Evolutionary conservation across 2,113 vertebrate genomes (phyloP).

Genomic region (Scophthalmus maximus): DNA sequence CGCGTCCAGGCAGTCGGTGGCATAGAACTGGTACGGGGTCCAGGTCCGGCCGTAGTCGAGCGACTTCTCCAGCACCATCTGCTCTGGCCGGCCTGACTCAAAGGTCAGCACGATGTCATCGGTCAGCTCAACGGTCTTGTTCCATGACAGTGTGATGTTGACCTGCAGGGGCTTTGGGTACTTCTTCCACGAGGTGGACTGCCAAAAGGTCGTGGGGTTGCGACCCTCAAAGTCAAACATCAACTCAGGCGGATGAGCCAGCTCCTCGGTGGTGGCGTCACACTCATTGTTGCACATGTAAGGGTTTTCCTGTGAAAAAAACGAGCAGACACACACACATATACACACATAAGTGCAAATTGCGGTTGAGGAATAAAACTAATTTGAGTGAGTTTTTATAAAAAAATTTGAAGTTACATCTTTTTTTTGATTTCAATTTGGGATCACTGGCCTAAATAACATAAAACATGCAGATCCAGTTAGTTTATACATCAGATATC

Average conservation of each 20-base stretch:
- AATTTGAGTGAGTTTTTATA: no score
- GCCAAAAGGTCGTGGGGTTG: constrained; percentile 97
- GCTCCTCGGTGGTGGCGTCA: constrained; percentile 91
- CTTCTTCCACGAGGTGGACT: constrained; percentile 96
- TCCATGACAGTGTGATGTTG: constrained; percentile 98
- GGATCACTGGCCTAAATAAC: no score
- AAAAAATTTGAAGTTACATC: no score
- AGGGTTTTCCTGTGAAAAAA: constrained; percentile 90
- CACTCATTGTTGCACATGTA: constrained; percentile 99
- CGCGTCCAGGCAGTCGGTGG: constrained; percentile 96
- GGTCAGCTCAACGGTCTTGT: constrained; percentile 98
- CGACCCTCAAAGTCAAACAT: constrained; percentile 99
- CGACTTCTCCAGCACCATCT: constrained; percentile 98
- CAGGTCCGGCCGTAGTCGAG: constrained; percentile 96
- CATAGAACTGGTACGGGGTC: constrained; percentile 99
- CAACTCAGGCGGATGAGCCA: constrained; percentile 95
- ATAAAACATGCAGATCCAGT: no score
- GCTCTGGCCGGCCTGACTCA: constrained; percentile 96
- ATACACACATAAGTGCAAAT: constrained; percentile 37
- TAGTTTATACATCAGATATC: no score
- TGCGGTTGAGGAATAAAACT: neutral
- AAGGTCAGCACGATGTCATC: constrained; percentile 99
- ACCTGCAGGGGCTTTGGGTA: constrained; percentile 95
- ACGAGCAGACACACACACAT: constrained; percentile 8
- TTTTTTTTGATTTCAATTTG: no score